A percentile compares a stretch with the other conserved stretches of the same genome.
phyloP scores from a whole-genome alignment of 1,140 invertebrate genomes.

The Drosophila persimilis region DNA sequence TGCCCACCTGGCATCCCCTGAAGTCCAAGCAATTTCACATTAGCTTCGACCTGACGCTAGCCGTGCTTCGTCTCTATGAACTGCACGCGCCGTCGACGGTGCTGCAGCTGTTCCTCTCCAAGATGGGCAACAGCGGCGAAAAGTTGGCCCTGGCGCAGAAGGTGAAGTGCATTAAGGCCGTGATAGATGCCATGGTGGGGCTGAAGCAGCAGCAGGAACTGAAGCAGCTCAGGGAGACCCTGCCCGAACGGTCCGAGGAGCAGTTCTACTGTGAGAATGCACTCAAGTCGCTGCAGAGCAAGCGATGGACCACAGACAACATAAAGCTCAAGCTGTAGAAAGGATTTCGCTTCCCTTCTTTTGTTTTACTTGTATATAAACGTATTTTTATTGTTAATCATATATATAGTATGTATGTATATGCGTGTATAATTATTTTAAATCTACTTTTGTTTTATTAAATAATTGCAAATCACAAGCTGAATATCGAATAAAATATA shows the following conservation, averaged over 20 bases:
- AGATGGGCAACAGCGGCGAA: constrained; percentile 71
- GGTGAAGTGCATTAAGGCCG: constrained; percentile 72
- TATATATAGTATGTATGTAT: constrained; percentile 22
- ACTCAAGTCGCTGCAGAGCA: constrained; percentile 70
- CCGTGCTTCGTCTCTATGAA: constrained; percentile 66
- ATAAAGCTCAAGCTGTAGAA: constrained; percentile 72
- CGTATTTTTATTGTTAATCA: constrained; percentile 67
- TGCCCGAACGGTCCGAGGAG: constrained; percentile 73
- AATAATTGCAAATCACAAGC: constrained; percentile 79
- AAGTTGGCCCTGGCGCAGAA: constrained; percentile 67
- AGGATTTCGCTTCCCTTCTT: not conserved
- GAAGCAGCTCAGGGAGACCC: constrained; percentile 62
- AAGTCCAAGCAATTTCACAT: constrained; percentile 81
- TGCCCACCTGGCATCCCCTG: constrained; percentile 71
- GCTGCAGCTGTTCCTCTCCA: constrained; percentile 73
- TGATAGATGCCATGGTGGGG: constrained; percentile 74
- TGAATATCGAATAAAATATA: constrained; percentile 67
- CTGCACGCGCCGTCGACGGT: constrained; percentile 70
- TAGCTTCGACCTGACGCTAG: constrained; percentile 72
- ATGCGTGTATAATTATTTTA: constrained; percentile 57
- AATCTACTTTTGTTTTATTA: constrained; percentile 57
- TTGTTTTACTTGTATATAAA: constrained; percentile 56
- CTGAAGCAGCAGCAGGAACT: constrained; percentile 76
- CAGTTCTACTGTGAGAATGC: constrained; percentile 82
- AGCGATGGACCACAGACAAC: constrained; percentile 80